Percentiles rank a stretch among this genome's conserved stretches.
These are phyloP conservation scores for Coranthus polyacanthus DNA, from an alignment of 2,797 vertebrate genomes.

Conservation along the genomic window DNA sequence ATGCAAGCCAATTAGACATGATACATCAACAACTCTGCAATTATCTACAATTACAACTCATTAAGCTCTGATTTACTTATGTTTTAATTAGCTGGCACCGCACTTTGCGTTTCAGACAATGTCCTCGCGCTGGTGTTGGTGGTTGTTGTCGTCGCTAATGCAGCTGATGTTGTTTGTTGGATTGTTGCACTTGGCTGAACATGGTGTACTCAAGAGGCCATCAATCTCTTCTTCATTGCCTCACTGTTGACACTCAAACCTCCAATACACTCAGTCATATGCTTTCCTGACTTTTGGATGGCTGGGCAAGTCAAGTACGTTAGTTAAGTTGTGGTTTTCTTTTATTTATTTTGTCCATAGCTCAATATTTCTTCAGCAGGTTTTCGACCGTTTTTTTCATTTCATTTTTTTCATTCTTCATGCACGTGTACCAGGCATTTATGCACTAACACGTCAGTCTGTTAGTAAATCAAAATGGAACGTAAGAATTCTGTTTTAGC, in stretches of 20 bases:
- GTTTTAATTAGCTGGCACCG: slow-evolving; percentile 79
- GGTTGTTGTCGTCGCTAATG: slow-evolving; percentile 54
- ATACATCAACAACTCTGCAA: slow-evolving; percentile 83
- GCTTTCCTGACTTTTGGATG: slow-evolving; percentile 22
- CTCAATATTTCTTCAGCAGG: background rate
- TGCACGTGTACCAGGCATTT: no score
- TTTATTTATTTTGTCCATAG: slow-evolving; percentile 17
- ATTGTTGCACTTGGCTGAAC: slow-evolving; percentile 70
- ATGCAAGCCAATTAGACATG: slow-evolving; percentile 81
- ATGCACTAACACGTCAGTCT: no score
- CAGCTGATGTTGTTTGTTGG: slow-evolving; percentile 64
- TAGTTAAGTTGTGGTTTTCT: background rate
- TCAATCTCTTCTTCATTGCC: slow-evolving; percentile 63
- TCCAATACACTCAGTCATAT: slow-evolving; percentile 18
- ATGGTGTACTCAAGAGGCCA: slow-evolving; percentile 60
- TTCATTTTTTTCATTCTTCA: no score
- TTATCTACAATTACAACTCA: slow-evolving; percentile 84
- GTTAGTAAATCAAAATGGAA: no score
- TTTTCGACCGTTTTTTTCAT: no score
- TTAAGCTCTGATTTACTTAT: slow-evolving; percentile 83
- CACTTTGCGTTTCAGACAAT: slow-evolving; percentile 65
- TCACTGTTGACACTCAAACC: slow-evolving; percentile 60
- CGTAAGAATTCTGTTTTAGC: background rate
- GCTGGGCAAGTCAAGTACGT: background rate
- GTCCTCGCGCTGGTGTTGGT: slow-evolving; percentile 50